A percentile compares a stretch with the other conserved stretches of the same genome.
Evolutionary conservation across 2,888 invertebrate species (phyloP).

Genomic region (Cyclophora punctaria): DNA sequence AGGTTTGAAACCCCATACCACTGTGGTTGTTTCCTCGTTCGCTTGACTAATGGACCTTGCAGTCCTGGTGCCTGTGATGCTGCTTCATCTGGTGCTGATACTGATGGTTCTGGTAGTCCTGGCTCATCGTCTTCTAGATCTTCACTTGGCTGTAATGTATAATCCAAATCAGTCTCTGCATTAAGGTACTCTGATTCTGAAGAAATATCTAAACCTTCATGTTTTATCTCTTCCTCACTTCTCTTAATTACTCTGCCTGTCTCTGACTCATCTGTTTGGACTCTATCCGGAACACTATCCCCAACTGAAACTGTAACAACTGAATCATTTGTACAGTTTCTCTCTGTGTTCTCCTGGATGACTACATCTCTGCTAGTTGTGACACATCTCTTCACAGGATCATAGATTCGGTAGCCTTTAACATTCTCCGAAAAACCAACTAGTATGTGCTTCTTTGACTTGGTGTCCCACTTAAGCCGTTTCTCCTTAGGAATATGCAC

Average conservation of each 20-base stretch:
- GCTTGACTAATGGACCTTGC: too few species aligned
- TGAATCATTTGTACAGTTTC: background rate
- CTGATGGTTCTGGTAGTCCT: background rate
- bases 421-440: slow-evolving; percentile 3
- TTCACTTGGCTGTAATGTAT: too few species aligned
- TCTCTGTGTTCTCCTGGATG: background rate
- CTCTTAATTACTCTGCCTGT: too few species aligned
- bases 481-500: slow-evolving; percentile 6
- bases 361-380: slow-evolving; percentile 1
- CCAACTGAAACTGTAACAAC: too few species aligned
- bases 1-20: too few species aligned
- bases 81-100: background rate
- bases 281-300: too few species aligned
- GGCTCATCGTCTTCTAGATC: background rate
- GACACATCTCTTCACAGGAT: background rate
- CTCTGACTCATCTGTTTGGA: too few species aligned
- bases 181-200: too few species aligned
- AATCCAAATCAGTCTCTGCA: too few species aligned
- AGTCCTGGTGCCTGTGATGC: background rate
- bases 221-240: too few species aligned
- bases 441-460: slow-evolving; percentile 2
- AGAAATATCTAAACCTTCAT: too few species aligned
- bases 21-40: background rate
- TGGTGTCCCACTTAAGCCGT: slow-evolving; percentile 1
- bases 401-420: slow-evolving; percentile 2